These are phyloP conservation scores for Okamejei kenojei DNA, from an alignment of 2,797 vertebrate genomes.

Conservation along the genomic window DNA sequence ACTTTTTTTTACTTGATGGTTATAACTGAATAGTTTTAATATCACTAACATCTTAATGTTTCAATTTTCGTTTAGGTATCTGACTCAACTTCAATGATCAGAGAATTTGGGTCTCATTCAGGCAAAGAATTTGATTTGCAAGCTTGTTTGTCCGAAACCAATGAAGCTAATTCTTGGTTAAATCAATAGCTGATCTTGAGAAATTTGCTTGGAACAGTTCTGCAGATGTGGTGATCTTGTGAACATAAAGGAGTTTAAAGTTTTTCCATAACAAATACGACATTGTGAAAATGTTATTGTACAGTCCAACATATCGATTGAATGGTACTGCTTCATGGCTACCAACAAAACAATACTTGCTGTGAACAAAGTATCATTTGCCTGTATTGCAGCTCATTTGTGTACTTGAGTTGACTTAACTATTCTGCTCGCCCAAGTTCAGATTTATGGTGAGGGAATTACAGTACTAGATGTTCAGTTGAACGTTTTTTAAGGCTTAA, in stretches of 20 bases:
- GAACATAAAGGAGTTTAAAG: not conserved
- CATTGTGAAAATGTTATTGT: not conserved
- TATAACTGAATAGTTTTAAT: not conserved
- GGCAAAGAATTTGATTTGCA: conserved; percentile 61
- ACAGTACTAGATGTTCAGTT: not conserved
- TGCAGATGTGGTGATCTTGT: conserved; percentile 23
- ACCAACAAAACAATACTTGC: not conserved
- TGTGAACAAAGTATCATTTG: not conserved
- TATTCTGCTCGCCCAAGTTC: not conserved
- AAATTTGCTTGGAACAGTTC: conserved; percentile 46
- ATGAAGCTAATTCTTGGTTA: conserved; percentile 46
- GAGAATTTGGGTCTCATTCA: conserved; percentile 50
- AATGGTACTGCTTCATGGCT: not conserved
- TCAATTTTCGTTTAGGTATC: conserved; percentile 51
- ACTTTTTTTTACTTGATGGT: not conserved
- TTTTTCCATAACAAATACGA: not conserved
- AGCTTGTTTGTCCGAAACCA: conserved; percentile 53
- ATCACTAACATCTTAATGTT: not conserved
- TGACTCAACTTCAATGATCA: conserved; percentile 60
- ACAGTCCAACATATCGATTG: not conserved
- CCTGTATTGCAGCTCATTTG: not conserved
- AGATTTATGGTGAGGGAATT: not conserved
- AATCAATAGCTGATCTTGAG: conserved; percentile 49
- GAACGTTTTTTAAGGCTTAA: not conserved
- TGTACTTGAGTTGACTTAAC: not conserved